Evolutionary conservation across 2,888 invertebrate species (phyloP).

Genomic region (Chloroclystis v-ata): DNA sequence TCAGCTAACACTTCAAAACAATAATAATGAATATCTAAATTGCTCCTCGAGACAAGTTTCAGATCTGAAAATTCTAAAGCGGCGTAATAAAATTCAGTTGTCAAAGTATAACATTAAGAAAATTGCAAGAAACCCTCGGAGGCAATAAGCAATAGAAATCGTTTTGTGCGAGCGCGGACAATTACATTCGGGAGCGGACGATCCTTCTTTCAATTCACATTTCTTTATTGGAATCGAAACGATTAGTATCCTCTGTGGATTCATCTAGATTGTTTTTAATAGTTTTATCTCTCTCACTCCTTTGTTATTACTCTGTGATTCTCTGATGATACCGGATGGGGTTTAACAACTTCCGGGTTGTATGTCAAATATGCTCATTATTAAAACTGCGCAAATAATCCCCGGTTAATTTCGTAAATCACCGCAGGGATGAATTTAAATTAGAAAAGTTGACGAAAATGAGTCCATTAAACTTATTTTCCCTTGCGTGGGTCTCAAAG

Average conservation of each 20-base stretch:
- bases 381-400: not conserved
- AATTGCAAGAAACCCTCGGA: conserved; percentile 57
- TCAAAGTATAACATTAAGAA: conserved; percentile 62
- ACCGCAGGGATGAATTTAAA: conserved; percentile 17
- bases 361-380: conserved; percentile 1
- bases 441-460: conserved; percentile 24
- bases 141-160: conserved; percentile 67
- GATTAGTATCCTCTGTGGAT: conserved; percentile 45
- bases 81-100: conserved; percentile 58
- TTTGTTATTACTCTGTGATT: not conserved
- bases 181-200: conserved; percentile 57
- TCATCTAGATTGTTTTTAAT: conserved; percentile 35
- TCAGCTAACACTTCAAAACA: not conserved
- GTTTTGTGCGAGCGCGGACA: conserved; percentile 59
- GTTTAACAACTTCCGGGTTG: not conserved
- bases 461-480: conserved; percentile 21
- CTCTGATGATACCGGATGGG: not conserved
- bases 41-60: not conserved
- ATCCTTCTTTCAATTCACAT: conserved; percentile 62
- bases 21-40: too few species aligned
- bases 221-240: conserved; percentile 59
- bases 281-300: conserved; percentile 12
- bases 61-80: conserved; percentile 26
- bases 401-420: conserved; percentile 14
- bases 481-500: conserved; percentile 17